phyloP scores from a whole-genome alignment of 2,113 vertebrate genomes.

The Benitochromis conjunctus region DNA sequence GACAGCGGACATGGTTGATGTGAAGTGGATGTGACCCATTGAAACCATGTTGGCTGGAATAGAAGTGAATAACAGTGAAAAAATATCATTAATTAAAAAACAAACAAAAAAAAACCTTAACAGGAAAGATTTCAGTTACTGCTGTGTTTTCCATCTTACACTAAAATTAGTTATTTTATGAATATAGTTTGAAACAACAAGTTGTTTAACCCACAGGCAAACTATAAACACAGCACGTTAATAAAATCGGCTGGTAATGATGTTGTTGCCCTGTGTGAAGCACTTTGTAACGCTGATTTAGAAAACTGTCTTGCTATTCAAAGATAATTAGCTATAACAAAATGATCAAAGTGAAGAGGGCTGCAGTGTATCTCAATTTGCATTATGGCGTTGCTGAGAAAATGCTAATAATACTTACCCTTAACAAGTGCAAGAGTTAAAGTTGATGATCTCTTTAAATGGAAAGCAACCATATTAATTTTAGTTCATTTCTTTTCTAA shows the following conservation, averaged over 20 bases:
- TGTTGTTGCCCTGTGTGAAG: background rate
- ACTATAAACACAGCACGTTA: background rate
- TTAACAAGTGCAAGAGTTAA: background rate
- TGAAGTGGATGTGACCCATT: background rate
- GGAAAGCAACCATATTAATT: background rate
- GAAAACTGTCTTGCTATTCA: background rate
- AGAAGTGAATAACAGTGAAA: background rate
- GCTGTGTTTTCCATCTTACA: background rate
- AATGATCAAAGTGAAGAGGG: background rate
- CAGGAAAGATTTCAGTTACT: background rate
- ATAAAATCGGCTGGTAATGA: background rate
- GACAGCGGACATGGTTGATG: background rate
- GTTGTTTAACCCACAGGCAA: background rate
- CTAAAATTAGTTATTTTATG: background rate
- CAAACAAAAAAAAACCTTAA: fast-evolving
- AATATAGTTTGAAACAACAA: background rate
- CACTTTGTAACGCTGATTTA: slow-evolving; percentile 56
- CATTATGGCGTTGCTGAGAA: background rate
- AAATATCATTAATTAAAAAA: background rate
- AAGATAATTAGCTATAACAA: background rate
- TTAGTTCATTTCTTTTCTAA: background rate
- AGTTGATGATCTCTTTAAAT: background rate
- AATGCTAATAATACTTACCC: background rate
- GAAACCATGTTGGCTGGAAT: background rate
- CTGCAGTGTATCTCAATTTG: background rate